Evolutionary conservation across 2,113 vertebrate genomes (phyloP).

Genomic region (Pelvicachromis taeniatus): DNA sequence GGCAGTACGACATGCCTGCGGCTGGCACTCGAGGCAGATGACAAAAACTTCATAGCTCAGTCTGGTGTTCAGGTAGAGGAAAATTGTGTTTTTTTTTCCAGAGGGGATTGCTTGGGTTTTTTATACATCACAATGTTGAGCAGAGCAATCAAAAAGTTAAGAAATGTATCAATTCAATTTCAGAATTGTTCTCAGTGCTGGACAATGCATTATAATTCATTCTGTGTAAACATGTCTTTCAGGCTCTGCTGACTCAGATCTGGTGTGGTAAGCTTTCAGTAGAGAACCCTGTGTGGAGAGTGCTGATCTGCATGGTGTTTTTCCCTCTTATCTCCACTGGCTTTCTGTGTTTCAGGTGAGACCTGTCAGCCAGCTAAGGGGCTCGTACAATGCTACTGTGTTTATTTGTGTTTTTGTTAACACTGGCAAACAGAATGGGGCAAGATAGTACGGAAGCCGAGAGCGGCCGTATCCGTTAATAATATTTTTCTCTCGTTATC

Average conservation of each 20-base stretch:
- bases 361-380: neutral
- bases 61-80: conserved; percentile 86
- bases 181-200: neutral
- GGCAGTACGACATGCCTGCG: conserved; percentile 87
- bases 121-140: neutral
- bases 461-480: too few relatives aligned
- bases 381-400: neutral
- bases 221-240: neutral
- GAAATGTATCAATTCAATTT: neutral
- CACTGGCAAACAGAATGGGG: neutral
- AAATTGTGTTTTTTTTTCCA: neutral
- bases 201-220: neutral
- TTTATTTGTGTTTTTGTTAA: neutral
- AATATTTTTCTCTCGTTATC: too few relatives aligned
- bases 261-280: conserved; percentile 92
- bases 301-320: conserved; percentile 81
- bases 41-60: conserved; percentile 88
- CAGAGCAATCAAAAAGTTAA: neutral
- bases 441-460: too few relatives aligned
- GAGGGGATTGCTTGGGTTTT: neutral
- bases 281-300: conserved; percentile 81
- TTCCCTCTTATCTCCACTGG: conserved; percentile 83
- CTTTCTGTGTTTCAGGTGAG: conserved; percentile 87
- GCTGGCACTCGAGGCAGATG: conserved; percentile 85
- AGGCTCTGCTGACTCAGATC: conserved; percentile 92